phyloP scores from a whole-genome alignment of 2,113 vertebrate species.

The Cynoglossus semilaevis region DNA sequence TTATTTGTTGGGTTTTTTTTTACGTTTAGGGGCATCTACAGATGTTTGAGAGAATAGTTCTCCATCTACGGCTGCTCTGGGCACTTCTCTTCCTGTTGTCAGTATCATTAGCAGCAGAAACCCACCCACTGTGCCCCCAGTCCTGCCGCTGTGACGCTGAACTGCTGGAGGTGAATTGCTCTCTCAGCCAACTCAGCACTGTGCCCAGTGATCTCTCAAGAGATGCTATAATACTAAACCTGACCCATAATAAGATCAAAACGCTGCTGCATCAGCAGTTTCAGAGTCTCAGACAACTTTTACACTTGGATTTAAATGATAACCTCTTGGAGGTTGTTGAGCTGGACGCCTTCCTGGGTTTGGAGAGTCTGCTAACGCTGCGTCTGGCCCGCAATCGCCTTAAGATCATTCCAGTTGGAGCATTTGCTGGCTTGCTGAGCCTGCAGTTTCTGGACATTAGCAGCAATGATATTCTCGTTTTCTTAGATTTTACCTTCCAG shows the following conservation, averaged over 20 bases:
- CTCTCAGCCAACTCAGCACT: conserved; percentile 59
- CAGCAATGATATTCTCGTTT: conserved; percentile 82
- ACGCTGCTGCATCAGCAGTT: conserved; percentile 76
- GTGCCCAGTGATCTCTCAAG: conserved; percentile 72
- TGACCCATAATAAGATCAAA: conserved; percentile 80
- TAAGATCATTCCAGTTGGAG: conserved; percentile 78
- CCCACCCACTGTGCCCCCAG: conserved; percentile 67
- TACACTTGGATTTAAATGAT: conserved; percentile 83
- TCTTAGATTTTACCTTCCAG: conserved; percentile 83
- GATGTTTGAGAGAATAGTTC: conserved; percentile 64
- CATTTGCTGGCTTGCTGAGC: conserved; percentile 75
- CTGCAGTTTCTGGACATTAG: conserved; percentile 82
- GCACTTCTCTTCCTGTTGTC: conserved; percentile 62
- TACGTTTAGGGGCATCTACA: conserved; percentile 59
- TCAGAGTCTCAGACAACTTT: conserved; percentile 67
- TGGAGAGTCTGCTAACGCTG: conserved; percentile 68
- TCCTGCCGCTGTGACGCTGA: conserved; percentile 74
- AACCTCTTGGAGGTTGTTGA: conserved; percentile 81
- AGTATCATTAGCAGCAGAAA: conserved; percentile 44
- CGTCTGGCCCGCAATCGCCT: conserved; percentile 78
- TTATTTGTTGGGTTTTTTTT: neutral
- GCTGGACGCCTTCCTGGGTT: conserved; percentile 77
- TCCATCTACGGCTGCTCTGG: conserved; percentile 60
- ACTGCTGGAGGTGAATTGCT: conserved; percentile 76
- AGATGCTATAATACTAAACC: conserved; percentile 73